Conservation (phyloP, 2,888 invertebrate genomes). For the Lathronympha strigana region DNA sequence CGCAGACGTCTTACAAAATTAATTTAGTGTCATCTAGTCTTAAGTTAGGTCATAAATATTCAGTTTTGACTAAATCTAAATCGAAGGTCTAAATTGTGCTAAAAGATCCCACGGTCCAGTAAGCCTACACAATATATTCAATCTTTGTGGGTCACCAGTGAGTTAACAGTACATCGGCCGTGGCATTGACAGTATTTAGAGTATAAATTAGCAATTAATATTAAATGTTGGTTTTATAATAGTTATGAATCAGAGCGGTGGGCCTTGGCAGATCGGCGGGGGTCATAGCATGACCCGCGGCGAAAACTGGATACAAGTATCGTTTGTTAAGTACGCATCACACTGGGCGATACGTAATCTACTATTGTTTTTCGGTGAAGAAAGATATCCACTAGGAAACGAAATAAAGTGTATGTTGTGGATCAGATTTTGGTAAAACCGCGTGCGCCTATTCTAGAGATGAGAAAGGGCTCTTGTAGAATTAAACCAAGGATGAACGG, state of each 20-base stretch:
- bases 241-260: conserved; percentile 37
- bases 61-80: not conserved
- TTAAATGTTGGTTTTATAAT: conserved; percentile 33
- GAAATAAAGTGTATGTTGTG: too few relatives aligned
- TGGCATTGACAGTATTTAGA: conserved; percentile 51
- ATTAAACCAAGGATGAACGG: too few relatives aligned
- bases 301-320: conserved; percentile 25
- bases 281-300: conserved; percentile 15
- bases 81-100: not conserved
- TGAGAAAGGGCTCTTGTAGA: too few relatives aligned
- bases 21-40: too few relatives aligned
- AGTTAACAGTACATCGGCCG: conserved; percentile 43
- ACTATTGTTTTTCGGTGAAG: too few relatives aligned
- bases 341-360: not conserved
- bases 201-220: conserved; percentile 49
- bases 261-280: conserved; percentile 28
- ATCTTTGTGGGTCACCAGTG: conserved; percentile 15
- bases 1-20: too few relatives aligned
- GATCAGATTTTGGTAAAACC: too few relatives aligned
- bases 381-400: too few relatives aligned
- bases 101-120: conserved; percentile 33
- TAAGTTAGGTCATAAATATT: not conserved
- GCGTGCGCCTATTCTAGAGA: too few relatives aligned
- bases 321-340: conserved; percentile 15
- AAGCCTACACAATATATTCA: conserved; percentile 24